Evolutionary conservation across 1,140 invertebrate species (phyloP), one percentile per base, ranked within the genome.

Genomic region (Thaumatotibia leucotreta): DNA sequence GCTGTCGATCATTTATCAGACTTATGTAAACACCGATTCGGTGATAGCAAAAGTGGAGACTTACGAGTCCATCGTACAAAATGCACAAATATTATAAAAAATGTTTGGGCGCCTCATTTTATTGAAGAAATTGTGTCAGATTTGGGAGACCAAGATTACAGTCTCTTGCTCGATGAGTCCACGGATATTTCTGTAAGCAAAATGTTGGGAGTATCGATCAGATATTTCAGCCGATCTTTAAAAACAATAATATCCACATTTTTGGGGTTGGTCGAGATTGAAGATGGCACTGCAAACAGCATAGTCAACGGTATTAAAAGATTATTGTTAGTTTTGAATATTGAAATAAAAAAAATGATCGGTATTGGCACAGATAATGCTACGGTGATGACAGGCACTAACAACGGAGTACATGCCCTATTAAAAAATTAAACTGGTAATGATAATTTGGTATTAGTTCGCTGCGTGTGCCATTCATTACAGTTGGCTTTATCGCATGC

Each of bases 161-260:
- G 83, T 45, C 10, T 45, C 8, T 32, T 90, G 14, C 58, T 88
- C 10, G 85, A 88, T 72, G 86, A 91, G 67, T 90, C 83, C 3
- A 91, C 84, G 1, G 85, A 90, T 67, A 72, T 89, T 2, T 72
- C 71, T 22, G 68, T 77, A 4, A 66, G 63, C 6, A 86, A 88
- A 79, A 71, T 76, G 39, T 74, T 91, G 64, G 79, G 78, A 29
- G 65, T 85, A 50, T 73, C 73, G 20, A 76, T 90, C 10, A 84
- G 77, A 72, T 89, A 86, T 76, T 88, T 79, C 45, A 85, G 80
- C 39, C 39, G 14, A 65, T 35, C 27, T 27, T 23, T 62, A 62
- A 69, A 72, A 35, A 69, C 31, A 64, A 79, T 82, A 64, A 58
- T 80, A 54, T 73, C 76, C 11, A 72, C 78, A 45, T 73, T 73